Conservation (phyloP, 2,797 vertebrate genomes). For the Girardinus metallicus region DNA sequence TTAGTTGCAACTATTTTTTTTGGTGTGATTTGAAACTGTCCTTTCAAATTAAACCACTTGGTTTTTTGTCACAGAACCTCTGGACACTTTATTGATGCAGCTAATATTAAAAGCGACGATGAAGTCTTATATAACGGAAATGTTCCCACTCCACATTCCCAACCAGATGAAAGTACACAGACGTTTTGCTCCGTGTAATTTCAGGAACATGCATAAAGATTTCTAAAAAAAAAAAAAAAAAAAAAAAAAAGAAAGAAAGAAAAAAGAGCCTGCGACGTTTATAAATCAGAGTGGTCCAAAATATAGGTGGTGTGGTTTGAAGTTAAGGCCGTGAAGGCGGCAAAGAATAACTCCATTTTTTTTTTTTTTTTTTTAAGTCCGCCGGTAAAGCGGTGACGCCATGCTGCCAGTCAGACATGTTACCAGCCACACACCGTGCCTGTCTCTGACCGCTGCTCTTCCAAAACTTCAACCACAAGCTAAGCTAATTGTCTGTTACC, state of each 20-base stretch:
- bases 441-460: neutral
- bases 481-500: neutral
- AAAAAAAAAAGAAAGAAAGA: no score
- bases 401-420: slow-evolving; percentile 58
- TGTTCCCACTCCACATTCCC: neutral
- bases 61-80: neutral
- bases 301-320: slow-evolving; percentile 8
- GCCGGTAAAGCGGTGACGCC: slow-evolving; percentile 69
- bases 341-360: slow-evolving; percentile 7
- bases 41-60: neutral
- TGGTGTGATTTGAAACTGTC: no score
- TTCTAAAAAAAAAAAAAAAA: neutral
- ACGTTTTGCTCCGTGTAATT: neutral
- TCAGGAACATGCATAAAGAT: neutral
- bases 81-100: neutral
- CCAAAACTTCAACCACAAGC: slow-evolving; percentile 34
- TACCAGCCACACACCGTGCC: slow-evolving; percentile 58
- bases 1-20: neutral
- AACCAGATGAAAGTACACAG: neutral
- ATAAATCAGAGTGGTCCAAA: neutral
- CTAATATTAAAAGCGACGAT: neutral
- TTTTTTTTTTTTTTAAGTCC: slow-evolving; percentile 7
- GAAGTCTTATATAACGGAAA: neutral
- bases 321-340: slow-evolving; percentile 7
- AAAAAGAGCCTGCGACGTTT: neutral